Evolutionary conservation across 2,797 vertebrate genomes (phyloP).

Genomic region (Pipistrellus pygmaeus): DNA sequence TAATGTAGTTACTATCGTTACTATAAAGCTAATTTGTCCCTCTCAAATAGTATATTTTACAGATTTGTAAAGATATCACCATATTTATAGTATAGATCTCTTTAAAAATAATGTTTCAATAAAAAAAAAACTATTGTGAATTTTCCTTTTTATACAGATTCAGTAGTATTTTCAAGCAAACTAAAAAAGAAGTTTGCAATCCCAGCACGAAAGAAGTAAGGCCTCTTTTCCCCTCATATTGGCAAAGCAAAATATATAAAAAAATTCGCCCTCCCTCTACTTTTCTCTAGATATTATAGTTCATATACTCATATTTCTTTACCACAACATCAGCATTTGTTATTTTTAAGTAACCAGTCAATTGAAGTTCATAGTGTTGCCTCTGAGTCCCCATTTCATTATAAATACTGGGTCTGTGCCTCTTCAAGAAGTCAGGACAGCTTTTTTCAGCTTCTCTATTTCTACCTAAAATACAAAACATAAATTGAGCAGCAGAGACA

Average conservation of each 20-base stretch:
- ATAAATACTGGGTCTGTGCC: slow-evolving; percentile 65
- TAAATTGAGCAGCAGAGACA: not conserved
- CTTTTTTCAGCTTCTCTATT: slow-evolving; percentile 95
- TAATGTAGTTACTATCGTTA: slow-evolving; percentile 83
- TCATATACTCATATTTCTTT: slow-evolving; percentile 82
- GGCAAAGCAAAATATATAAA: slow-evolving; percentile 90
- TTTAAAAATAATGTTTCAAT: slow-evolving; percentile 92
- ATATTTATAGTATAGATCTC: slow-evolving; percentile 90
- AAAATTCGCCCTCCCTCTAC: slow-evolving; percentile 87
- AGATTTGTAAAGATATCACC: slow-evolving; percentile 89
- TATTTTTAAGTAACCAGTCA: slow-evolving; percentile 82
- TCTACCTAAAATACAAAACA: slow-evolving; percentile 90
- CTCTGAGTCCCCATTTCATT: slow-evolving; percentile 72
- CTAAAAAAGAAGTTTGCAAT: slow-evolving; percentile 88
- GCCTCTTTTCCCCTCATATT: slow-evolving; percentile 92
- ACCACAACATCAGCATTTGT: slow-evolving; percentile 86
- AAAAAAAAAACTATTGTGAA: slow-evolving; percentile 89
- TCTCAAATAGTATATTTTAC: slow-evolving; percentile 88
- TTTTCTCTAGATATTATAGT: slow-evolving; percentile 88
- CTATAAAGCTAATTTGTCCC: slow-evolving; percentile 82
- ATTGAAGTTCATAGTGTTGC: slow-evolving; percentile 78
- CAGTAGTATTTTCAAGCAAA: slow-evolving; percentile 97
- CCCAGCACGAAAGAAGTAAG: slow-evolving; percentile 97
- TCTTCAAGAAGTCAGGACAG: slow-evolving; percentile 92
- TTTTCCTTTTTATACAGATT: slow-evolving; percentile 93